Evolutionary conservation across 1,140 invertebrate species (phyloP), one percentile per base, ranked within the genome.

Genomic region (Drosophila sturtevanti): DNA sequence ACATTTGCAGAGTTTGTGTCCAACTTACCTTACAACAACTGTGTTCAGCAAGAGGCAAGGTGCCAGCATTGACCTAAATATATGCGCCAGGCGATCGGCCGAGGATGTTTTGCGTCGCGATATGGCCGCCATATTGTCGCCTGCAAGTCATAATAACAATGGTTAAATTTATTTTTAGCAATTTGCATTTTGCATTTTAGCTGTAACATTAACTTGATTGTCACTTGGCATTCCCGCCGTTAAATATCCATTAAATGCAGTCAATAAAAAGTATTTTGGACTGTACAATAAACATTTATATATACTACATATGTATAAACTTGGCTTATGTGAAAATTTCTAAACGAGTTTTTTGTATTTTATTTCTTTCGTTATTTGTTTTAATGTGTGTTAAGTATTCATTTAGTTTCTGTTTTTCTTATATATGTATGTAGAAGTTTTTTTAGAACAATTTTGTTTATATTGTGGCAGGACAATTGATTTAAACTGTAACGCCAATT

Each of bases 51-150:
- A 69, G 22, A 91, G 79, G 68, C 91, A 91, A 64, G 91, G 90
- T 61, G 89, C 87, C 72, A 90, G 74, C 87, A 92, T 89, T 60
- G 87, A 90, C 76, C 79, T 80, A 64, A 92, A 90, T 90, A 92
- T 87, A 63, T 85, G 79, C 81, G 89, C 78, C 69, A 92, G 80
- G 56, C 90, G 91, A 89, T 91, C 89, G 64, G 91, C 90, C 58
- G 91, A 92, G 60, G 89, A 91, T 72, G 91, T 92, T 73, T 92
- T 92, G 61, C 91, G 80, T 41, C 91, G 77, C 38, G 91, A 92
- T 65, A 92, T 92, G 58, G 91, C 91, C 59, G 91, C 91, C 91
- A 92, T 92, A 71, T 92, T 92, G 82, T 92, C 91, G 74, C 91
- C 91, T 92, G 71, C 54, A 89, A 80, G 68, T 71, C 58, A 69